Conservation (phyloP, 2,888 invertebrate genomes). For the Drosophila ezoana region DNA sequence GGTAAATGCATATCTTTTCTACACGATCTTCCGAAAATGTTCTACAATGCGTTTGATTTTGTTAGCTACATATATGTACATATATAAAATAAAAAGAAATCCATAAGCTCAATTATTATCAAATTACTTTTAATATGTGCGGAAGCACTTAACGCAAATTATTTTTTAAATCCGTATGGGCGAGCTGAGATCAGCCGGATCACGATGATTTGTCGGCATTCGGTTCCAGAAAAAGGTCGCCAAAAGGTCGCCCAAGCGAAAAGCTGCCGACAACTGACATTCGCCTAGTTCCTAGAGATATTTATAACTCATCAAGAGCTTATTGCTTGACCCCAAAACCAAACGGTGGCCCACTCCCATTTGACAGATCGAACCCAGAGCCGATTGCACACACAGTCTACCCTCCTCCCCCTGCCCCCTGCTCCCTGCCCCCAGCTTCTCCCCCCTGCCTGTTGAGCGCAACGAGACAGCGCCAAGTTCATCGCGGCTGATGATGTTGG, state of each 20-base stretch:
- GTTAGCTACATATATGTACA: too few relatives aligned
- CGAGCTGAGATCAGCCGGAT: neutral
- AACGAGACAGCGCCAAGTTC: conserved; percentile 41
- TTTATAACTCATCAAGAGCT: conserved; percentile 3
- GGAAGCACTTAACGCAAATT: conserved; percentile 8
- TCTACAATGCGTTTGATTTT: too few relatives aligned
- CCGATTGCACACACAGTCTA: conserved; percentile 8
- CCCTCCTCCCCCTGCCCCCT: neutral
- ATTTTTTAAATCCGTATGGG: neutral
- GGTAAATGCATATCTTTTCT: too few relatives aligned
- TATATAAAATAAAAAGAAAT: too few relatives aligned
- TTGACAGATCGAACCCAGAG: conserved; percentile 30
- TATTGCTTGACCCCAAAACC: conserved; percentile 16
- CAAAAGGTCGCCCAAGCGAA: neutral
- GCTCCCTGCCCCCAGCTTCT: neutral
- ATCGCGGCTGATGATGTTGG: conserved; percentile 48
- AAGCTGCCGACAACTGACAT: neutral
- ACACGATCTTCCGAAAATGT: too few relatives aligned
- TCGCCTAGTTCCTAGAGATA: conserved; percentile 1
- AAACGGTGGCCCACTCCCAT: conserved; percentile 49
- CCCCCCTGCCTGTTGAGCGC: neutral
- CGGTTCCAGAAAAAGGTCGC: too few relatives aligned
- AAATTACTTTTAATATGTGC: neutral
- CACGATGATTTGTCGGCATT: too few relatives aligned
- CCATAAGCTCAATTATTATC: too few relatives aligned